These are phyloP conservation scores for Oplegnathus fasciatus DNA, from an alignment of 2,113 vertebrate genomes.

Conservation along the genomic window DNA sequence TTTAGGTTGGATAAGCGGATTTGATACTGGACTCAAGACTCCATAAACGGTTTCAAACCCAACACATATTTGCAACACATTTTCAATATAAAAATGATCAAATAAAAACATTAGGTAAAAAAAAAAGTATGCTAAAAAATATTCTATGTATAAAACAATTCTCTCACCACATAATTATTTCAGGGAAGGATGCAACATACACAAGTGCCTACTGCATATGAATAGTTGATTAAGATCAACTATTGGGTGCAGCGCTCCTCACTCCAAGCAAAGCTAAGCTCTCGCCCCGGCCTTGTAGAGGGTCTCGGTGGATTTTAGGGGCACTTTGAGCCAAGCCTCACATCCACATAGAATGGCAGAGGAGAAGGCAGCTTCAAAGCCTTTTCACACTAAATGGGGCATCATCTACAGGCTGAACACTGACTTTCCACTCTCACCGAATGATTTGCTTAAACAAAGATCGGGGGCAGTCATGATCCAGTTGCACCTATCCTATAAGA, in stretches of 20 bases:
- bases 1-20: not conserved
- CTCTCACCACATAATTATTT: not conserved
- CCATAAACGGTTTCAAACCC: not conserved
- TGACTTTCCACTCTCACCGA: conserved; percentile 5
- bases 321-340: conserved; percentile 59
- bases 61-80: not conserved
- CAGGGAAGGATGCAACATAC: not conserved
- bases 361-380: conserved; percentile 57
- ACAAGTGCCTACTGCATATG: not conserved
- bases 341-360: conserved; percentile 48
- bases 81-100: not conserved
- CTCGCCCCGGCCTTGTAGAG: conserved; percentile 34
- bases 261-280: conserved; percentile 41
- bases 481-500: conserved; percentile 9
- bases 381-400: conserved; percentile 37
- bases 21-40: not conserved
- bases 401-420: conserved; percentile 39
- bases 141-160: not conserved
- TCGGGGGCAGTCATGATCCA: not conserved
- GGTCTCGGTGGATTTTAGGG: conserved; percentile 58
- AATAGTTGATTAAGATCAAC: conserved; percentile 37
- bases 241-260: not conserved
- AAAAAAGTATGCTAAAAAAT: not conserved
- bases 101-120: conserved; percentile 18
- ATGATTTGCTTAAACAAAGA: conserved; percentile 28